Percentiles rank a stretch among this genome's conserved stretches.
phyloP scores from a whole-genome alignment of 2,113 vertebrate genomes.

The Stercorarius parasiticus region DNA sequence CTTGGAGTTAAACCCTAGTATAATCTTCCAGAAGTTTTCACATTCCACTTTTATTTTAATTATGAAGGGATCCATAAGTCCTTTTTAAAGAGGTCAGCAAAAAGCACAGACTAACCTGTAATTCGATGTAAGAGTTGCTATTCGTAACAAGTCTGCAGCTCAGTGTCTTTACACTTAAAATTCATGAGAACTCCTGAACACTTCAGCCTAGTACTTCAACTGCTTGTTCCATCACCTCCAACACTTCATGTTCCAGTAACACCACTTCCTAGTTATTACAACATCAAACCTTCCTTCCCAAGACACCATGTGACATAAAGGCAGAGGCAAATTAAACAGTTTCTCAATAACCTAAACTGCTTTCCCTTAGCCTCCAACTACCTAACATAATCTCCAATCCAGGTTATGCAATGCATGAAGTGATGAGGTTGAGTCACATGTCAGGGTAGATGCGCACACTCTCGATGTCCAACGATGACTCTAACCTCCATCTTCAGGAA shows the following conservation, averaged over 20 bases:
- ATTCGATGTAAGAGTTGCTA: not conserved
- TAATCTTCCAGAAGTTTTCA: not conserved
- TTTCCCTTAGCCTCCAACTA: not conserved
- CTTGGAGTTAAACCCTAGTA: not conserved
- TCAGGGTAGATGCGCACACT: not conserved
- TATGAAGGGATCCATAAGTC: not conserved
- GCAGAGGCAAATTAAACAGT: not conserved
- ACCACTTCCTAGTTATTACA: rapidly evolving
- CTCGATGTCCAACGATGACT: not conserved
- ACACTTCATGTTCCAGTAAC: not conserved
- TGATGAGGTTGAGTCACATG: not conserved
- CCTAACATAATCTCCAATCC: not conserved
- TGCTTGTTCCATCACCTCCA: not conserved
- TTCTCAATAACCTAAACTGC: not conserved
- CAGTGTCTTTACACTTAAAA: not conserved
- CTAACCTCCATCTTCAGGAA: not conserved
- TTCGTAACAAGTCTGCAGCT: not conserved
- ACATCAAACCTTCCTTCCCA: not conserved
- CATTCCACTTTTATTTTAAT: not conserved
- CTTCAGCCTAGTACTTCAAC: not conserved
- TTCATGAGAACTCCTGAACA: not conserved
- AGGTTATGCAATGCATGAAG: not conserved
- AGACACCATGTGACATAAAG: not conserved
- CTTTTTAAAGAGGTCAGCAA: not conserved
- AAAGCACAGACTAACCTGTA: not conserved